Conservation (phyloP, 2,797 vertebrate genomes). For the Molossus alvarezi region DNA sequence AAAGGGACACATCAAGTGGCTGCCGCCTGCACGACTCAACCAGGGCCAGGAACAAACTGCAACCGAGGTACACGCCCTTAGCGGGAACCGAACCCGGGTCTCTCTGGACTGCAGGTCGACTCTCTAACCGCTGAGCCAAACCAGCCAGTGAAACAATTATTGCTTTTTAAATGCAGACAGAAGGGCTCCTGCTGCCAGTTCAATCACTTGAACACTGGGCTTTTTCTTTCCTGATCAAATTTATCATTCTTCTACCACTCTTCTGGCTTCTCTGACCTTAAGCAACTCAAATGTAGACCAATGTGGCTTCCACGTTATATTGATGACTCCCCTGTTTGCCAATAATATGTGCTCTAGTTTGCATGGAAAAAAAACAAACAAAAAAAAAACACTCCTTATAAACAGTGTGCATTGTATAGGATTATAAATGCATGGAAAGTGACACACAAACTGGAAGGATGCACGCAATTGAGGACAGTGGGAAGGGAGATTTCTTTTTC, state of each 20-base stretch:
- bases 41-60: too few relatives aligned
- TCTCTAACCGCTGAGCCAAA: too few relatives aligned
- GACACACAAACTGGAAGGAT: not conserved
- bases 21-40: too few relatives aligned
- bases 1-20: too few relatives aligned
- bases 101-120: too few relatives aligned
- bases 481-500: constrained; percentile 6
- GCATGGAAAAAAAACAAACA: not conserved
- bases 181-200: not conserved
- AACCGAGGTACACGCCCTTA: too few relatives aligned
- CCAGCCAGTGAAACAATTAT: not conserved
- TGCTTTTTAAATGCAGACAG: not conserved
- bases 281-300: not conserved
- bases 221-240: not conserved
- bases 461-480: not conserved
- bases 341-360: not conserved
- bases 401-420: not conserved
- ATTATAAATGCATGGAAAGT: not conserved
- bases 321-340: not conserved
- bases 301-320: not conserved
- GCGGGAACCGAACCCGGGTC: too few relatives aligned
- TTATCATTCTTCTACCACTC: not conserved
- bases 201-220: not conserved
- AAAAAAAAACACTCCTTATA: not conserved
- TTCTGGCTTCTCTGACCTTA: not conserved